Percentiles rank a stretch among this genome's conserved stretches.
phyloP scores from a whole-genome alignment of 2,888 invertebrate genomes.

The Phortica okadai region DNA sequence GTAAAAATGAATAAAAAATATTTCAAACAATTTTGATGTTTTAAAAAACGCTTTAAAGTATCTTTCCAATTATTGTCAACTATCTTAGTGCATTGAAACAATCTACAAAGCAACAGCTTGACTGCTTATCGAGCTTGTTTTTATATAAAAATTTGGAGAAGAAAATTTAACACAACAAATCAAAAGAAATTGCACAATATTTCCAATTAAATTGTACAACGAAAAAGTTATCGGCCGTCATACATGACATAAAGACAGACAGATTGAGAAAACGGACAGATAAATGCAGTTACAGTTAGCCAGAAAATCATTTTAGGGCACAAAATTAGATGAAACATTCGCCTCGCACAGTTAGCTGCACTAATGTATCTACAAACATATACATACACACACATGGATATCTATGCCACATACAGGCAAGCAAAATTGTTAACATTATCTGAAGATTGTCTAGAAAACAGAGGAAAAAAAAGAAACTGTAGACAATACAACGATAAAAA shows the following conservation, averaged over 20 bases:
- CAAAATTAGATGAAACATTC: not conserved
- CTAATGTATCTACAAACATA: not conserved
- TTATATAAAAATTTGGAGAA: not conserved
- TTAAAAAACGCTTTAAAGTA: not conserved
- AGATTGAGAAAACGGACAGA: not conserved
- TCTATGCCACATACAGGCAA: not conserved
- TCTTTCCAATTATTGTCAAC: too few relatives aligned
- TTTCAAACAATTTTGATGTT: not conserved
- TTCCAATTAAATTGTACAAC: constrained; percentile 18
- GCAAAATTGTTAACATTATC: constrained; percentile 17
- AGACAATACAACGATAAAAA: not conserved
- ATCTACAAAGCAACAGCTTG: too few relatives aligned
- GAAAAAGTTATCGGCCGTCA: not conserved
- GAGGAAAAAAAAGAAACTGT: not conserved
- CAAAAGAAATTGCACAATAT: constrained; percentile 16
- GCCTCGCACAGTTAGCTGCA: too few relatives aligned
- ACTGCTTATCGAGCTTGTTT: not conserved
- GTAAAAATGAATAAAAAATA: not conserved
- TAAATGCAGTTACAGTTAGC: constrained; percentile 5
- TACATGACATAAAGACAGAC: not conserved
- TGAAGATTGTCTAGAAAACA: not conserved
- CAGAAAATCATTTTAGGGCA: not conserved
- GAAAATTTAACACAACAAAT: not conserved
- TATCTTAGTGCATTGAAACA: too few relatives aligned
- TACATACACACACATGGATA: not conserved